A percentile compares a stretch with the other conserved stretches of the same genome.
Conservation (phyloP, 2,888 invertebrate species). For the Lochmaea capreae region DNA sequence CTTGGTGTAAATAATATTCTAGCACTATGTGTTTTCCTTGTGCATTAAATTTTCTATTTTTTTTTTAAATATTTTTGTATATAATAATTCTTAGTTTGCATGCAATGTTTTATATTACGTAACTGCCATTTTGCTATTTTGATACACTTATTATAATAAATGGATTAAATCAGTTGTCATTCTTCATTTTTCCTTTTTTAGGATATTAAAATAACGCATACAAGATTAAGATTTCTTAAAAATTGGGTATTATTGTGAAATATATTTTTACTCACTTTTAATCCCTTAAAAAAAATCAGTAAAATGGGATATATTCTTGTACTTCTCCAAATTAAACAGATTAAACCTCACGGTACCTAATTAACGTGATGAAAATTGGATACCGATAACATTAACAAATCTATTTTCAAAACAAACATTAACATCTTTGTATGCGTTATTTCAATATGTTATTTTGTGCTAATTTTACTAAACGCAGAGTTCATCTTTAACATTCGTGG, state of each 20-base stretch:
- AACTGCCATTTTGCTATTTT: conserved; percentile 21
- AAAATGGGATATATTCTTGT: no score
- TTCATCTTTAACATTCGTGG: conserved; percentile 39
- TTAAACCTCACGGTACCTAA: no score
- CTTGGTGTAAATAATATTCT: conserved; percentile 43
- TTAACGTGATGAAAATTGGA: no score
- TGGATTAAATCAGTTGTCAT: conserved; percentile 35
- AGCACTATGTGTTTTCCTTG: conserved; percentile 43
- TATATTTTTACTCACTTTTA: no score
- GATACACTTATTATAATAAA: conserved; percentile 39
- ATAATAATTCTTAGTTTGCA: conserved; percentile 43
- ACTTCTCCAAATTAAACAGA: no score
- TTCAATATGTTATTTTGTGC: conserved; percentile 41
- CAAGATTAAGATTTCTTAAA: background rate
- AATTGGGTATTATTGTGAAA: no score
- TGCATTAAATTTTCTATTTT: conserved; percentile 36
- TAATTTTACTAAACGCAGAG: conserved; percentile 50
- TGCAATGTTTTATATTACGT: conserved; percentile 41
- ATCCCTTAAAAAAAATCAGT: no score
- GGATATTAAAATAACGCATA: conserved; percentile 34
- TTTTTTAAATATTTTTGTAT: conserved; percentile 30
- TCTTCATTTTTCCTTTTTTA: conserved; percentile 42
- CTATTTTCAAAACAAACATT: background rate
- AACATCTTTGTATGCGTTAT: background rate
- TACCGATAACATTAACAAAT: no score